Percentiles rank a stretch among this genome's conserved stretches.
These are phyloP conservation scores for Cacajao melanocephalus DNA, from an alignment of 2,797 vertebrate genomes.

Conservation along the genomic window DNA sequence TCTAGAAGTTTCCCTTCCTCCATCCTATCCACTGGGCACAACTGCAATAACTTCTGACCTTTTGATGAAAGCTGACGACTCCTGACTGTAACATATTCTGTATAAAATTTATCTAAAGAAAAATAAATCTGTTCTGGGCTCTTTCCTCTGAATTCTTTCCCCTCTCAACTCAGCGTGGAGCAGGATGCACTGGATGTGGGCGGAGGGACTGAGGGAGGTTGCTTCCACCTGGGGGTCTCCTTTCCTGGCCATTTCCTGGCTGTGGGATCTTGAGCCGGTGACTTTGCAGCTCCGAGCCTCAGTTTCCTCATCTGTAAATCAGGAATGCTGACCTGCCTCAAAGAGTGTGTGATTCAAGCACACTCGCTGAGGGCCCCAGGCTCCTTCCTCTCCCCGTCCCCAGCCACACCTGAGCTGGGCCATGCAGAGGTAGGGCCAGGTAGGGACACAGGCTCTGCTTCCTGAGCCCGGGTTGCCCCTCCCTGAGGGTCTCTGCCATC, in stretches of 20 bases:
- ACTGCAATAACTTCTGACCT: conserved; percentile 85
- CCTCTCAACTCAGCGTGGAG: neutral
- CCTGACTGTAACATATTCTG: conserved; percentile 82
- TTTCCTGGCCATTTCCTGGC: neutral
- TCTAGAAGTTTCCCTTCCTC: conserved; percentile 82
- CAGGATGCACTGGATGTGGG: neutral
- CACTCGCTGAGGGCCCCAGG: neutral
- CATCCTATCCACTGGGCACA: conserved; percentile 78
- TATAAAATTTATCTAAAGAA: conserved; percentile 82
- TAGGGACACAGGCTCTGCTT: neutral
- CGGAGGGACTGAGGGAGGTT: neutral
- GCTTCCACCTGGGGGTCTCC: neutral
- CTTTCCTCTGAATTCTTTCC: conserved; percentile 14
- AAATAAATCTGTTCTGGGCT: conserved; percentile 84
- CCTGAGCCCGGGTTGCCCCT: neutral
- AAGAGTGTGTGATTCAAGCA: rapidly evolving
- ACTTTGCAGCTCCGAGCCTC: neutral
- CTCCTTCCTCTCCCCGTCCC: rapidly evolving
- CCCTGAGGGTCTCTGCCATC: no score
- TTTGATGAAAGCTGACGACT: conserved; percentile 83
- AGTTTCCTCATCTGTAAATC: neutral
- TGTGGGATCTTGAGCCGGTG: neutral
- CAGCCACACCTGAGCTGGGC: neutral
- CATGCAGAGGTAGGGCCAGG: no score
- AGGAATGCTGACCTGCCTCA: neutral